Evolutionary conservation across 2,888 invertebrate species (phyloP).

Genomic region (Amaurobius ferox): DNA sequence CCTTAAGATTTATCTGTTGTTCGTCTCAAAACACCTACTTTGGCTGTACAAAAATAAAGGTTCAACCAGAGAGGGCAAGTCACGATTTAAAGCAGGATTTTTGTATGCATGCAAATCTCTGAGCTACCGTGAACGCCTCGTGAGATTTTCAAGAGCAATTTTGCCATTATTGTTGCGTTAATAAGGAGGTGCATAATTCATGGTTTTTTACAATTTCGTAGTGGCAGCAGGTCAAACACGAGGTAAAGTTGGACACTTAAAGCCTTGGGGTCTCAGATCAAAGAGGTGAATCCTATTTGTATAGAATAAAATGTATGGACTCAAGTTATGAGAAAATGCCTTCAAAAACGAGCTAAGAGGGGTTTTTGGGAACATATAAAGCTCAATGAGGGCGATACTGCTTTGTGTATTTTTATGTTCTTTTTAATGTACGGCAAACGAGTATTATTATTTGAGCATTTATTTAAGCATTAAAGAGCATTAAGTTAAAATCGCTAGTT

Average conservation of each 20-base stretch:
- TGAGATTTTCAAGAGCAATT: neutral
- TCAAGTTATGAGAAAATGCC: too few species aligned
- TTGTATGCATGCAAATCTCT: neutral
- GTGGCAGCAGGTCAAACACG: neutral
- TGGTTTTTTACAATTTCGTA: neutral
- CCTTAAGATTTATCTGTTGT: neutral
- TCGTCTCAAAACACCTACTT: neutral
- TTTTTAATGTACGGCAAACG: too few species aligned
- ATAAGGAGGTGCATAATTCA: slow-evolving; percentile 1
- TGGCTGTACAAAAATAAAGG: neutral
- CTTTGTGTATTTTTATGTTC: too few species aligned
- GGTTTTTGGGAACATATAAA: too few species aligned
- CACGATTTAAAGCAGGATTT: neutral
- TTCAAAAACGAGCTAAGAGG: too few species aligned
- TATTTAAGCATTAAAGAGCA: too few species aligned
- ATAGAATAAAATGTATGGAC: neutral
- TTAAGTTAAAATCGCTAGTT: too few species aligned
- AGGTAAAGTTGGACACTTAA: neutral
- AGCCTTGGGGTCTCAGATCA: neutral
- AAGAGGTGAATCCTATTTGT: too few species aligned
- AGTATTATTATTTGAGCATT: too few species aligned
- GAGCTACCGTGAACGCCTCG: neutral
- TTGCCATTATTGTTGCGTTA: neutral
- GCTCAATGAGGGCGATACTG: too few species aligned
- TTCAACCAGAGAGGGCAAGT: neutral